phyloP scores from a whole-genome alignment of 2,113 vertebrate genomes.

The Pristiophorus japonicus region DNA sequence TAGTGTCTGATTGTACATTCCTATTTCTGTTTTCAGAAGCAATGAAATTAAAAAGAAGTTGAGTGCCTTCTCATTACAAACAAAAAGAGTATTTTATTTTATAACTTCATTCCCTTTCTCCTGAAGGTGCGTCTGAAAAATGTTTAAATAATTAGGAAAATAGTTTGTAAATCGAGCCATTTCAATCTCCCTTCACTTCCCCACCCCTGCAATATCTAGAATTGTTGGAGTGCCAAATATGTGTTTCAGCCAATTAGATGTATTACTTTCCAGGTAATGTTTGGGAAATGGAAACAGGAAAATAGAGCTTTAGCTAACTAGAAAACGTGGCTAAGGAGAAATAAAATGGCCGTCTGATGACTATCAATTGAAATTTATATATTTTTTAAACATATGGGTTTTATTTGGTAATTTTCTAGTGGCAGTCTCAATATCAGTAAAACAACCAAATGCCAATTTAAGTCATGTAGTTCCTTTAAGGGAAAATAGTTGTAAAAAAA shows the following conservation, averaged over 20 bases:
- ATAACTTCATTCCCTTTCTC: neutral
- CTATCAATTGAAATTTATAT: neutral
- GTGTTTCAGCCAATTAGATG: neutral
- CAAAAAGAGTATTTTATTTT: neutral
- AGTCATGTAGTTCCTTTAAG: neutral
- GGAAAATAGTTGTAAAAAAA: neutral
- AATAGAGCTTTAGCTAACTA: neutral
- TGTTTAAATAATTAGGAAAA: neutral
- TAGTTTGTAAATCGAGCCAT: neutral
- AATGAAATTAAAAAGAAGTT: neutral
- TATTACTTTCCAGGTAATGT: neutral
- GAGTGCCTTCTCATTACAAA: neutral
- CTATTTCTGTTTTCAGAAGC: neutral
- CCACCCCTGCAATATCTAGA: neutral
- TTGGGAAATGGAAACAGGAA: neutral
- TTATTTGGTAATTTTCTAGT: neutral
- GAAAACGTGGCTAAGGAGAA: neutral
- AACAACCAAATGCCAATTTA: neutral
- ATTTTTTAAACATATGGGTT: neutral
- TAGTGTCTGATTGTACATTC: neutral
- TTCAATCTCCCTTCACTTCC: no score
- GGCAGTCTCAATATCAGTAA: neutral
- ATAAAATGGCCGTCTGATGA: neutral
- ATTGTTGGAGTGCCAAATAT: neutral
- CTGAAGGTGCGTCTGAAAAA: neutral